These are phyloP conservation scores for Ennomos erosarius DNA, from an alignment of 2,888 invertebrate species.

Conservation along the genomic window DNA sequence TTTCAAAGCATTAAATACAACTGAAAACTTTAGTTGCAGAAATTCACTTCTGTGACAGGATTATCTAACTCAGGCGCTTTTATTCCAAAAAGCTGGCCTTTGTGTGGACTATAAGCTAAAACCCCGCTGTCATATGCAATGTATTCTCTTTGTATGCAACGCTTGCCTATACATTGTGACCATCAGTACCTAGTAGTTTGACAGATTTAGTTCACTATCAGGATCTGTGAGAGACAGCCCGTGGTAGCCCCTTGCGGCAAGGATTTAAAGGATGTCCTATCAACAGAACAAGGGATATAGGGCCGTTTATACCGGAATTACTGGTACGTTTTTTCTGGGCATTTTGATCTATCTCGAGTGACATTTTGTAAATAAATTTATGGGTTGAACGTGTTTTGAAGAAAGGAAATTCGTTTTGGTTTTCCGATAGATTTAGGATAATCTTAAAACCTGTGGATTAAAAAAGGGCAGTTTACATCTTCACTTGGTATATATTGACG, in stretches of 20 bases:
- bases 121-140: slow-evolving; percentile 20
- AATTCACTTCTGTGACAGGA: slow-evolving; percentile 6
- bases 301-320: slow-evolving; percentile 61
- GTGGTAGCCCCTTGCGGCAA: slow-evolving; percentile 49
- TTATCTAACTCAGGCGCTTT: slow-evolving; percentile 6
- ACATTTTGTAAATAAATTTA: slow-evolving; percentile 21
- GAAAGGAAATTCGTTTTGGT: background rate
- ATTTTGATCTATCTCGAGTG: slow-evolving; percentile 55
- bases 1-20: background rate
- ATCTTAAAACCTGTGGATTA: background rate
- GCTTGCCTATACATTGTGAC: slow-evolving; percentile 2
- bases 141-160: slow-evolving; percentile 18
- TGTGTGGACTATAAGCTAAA: slow-evolving; percentile 14
- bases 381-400: slow-evolving; percentile 11
- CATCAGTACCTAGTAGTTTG: slow-evolving; percentile 3
- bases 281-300: slow-evolving; percentile 59
- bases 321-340: slow-evolving; percentile 58
- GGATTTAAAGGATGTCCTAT: slow-evolving; percentile 67
- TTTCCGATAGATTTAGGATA: background rate
- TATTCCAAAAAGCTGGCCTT: slow-evolving; percentile 20
- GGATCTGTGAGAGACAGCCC: slow-evolving; percentile 12
- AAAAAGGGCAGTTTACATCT: no score
- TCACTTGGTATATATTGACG: no score
- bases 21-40: slow-evolving; percentile 12
- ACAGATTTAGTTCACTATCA: slow-evolving; percentile 12